A percentile compares a stretch with the other conserved stretches of the same genome.
These are phyloP conservation scores for Drosophila repleta DNA, from an alignment of 1,140 invertebrate species.

Conservation along the genomic window DNA sequence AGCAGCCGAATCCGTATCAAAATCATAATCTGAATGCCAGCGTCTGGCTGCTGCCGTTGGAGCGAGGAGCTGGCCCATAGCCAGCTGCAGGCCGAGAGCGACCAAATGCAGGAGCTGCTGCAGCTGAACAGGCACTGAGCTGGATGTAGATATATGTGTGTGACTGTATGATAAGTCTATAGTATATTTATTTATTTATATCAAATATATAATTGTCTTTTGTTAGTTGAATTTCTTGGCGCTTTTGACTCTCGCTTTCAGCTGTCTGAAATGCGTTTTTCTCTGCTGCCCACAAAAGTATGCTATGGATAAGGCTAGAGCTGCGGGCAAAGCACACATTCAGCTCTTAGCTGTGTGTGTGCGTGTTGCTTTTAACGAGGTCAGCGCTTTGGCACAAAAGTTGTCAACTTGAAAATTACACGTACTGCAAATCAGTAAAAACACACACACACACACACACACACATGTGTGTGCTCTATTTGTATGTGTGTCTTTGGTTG, in stretches of 20 bases:
- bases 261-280: constrained; percentile 24
- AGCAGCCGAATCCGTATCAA: background rate
- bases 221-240: constrained; percentile 13
- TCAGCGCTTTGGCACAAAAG: constrained; percentile 76
- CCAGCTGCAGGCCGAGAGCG: background rate
- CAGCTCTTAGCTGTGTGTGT: constrained; percentile 2
- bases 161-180: no score
- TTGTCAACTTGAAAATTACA: constrained; percentile 83
- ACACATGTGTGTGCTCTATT: constrained; percentile 4
- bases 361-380: constrained; percentile 58
- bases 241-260: constrained; percentile 56
- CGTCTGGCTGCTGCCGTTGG: constrained; percentile 3
- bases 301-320: constrained; percentile 36
- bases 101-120: constrained; percentile 6
- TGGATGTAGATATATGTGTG: no score
- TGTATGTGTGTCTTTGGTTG: constrained; percentile 55
- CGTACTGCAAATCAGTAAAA: constrained; percentile 64
- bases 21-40: constrained; percentile 9
- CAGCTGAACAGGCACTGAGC: background rate
- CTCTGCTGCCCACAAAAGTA: constrained; percentile 42
- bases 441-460: constrained; percentile 27
- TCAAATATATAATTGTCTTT: background rate
- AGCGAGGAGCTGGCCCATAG: constrained; percentile 1
- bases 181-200: no score
- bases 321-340: constrained; percentile 30